Conservation (phyloP, 2,888 invertebrate genomes). For the Lagria hirta region DNA sequence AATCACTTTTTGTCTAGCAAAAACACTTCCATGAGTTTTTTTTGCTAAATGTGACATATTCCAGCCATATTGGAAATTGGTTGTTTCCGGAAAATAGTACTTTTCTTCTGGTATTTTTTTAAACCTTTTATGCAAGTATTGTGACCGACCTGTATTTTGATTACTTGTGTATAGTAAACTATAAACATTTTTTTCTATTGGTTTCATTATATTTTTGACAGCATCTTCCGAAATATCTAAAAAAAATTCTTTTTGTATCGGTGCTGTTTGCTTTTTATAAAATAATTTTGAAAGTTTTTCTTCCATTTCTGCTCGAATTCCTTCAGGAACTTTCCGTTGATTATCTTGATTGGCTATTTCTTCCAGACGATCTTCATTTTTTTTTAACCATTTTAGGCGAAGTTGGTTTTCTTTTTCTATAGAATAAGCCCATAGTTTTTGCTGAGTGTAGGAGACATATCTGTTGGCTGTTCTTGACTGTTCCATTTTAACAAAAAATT, state of each 20-base stretch:
- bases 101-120: constrained; percentile 60
- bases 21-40: constrained; percentile 47
- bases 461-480: constrained; percentile 1
- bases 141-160: constrained; percentile 55
- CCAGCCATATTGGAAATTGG: constrained; percentile 64
- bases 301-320: constrained; percentile 39
- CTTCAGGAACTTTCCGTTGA: constrained; percentile 39
- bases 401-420: constrained; percentile 47
- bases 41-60: constrained; percentile 56
- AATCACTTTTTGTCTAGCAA: constrained; percentile 58
- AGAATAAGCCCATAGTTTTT: constrained; percentile 35
- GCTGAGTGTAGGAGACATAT: constrained; percentile 10
- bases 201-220: constrained; percentile 54
- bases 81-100: constrained; percentile 57
- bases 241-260: constrained; percentile 29
- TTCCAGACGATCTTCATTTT: constrained; percentile 45
- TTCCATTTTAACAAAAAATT: constrained; percentile 31
- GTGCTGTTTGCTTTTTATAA: constrained; percentile 32
- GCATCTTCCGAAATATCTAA: constrained; percentile 32
- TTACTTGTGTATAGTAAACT: constrained; percentile 56
- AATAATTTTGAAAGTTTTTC: no score
- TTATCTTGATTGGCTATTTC: constrained; percentile 41
- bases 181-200: constrained; percentile 55
- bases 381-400: constrained; percentile 50
- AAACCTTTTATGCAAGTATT: constrained; percentile 57